Base-by-base conservation (phyloP, 2,113 vertebrate species). In the Eudyptes chrysolophus region DNA sequence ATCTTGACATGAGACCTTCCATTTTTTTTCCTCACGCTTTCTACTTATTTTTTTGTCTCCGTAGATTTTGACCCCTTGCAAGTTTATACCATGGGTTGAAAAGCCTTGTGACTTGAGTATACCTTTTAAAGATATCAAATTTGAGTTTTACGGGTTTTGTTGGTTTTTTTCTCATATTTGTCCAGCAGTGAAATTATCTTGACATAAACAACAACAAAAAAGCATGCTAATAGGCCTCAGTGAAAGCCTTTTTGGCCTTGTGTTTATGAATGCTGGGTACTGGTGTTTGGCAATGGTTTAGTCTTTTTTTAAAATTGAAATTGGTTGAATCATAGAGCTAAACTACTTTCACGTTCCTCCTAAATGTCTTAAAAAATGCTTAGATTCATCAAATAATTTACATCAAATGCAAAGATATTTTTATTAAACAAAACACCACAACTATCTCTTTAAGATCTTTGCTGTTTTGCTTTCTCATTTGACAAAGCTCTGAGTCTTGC, bases 41-140 rank as follows among this genome's bases (percentile, higher is more conserved):
- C 36, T 66, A 21, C 61, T 57, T 82, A 55, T 51, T 87, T 66
- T 89, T 65, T 74, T 87, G 60, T 92, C 49, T 85, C 20, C 44
- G 52, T 93, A 65, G 79, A 57, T 65, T 88, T 69, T 71, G 36
- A 80, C 34, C 30, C 36, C 66, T 84, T 92, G 36, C 32, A 77
- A 80, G 61, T 87, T 85, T 76, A 71, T 85, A 55, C 65, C 29
- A 11, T 70, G 54, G 7, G n/a, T 90, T 96, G 51, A 92, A 92
- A 97, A 82, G 60, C 69, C 61, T 93, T 82, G 48, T 85, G 44
- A 92, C 78, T 90, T 71, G 65, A 82, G 48, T 92, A 81, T 90
- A 51, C 52, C 17, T 82, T 15, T 46, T 71, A 55, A 87, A 89
- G 51, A 87, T 42, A 82, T 5, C 26, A 72, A 16, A 86, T 64